Percentiles rank a stretch among this genome's conserved stretches.
These are phyloP conservation scores for Scomber colias DNA, from an alignment of 2,113 vertebrate species.

Conservation along the genomic window DNA sequence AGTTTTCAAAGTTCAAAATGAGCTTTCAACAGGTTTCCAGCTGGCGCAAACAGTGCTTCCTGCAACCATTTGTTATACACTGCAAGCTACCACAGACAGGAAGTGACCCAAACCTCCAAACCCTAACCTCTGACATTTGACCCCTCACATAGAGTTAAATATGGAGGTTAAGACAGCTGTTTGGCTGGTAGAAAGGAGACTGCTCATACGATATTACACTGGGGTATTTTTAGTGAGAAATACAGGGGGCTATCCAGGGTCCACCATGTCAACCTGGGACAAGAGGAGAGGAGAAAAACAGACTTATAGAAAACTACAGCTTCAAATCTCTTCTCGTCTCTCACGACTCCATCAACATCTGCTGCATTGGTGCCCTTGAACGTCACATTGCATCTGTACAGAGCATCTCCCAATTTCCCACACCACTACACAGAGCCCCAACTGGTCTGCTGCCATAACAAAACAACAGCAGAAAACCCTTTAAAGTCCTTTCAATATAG, in stretches of 20 bases:
- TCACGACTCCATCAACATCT: constrained; percentile 13
- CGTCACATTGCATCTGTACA: constrained; percentile 6
- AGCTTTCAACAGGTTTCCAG: not conserved
- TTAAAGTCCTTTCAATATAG: constrained; percentile 33
- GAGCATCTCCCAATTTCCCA: constrained; percentile 45
- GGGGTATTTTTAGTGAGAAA: constrained; percentile 22
- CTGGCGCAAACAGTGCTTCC: not conserved
- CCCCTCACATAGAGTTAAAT: constrained; percentile 5
- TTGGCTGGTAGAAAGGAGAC: not conserved
- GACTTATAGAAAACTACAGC: not conserved
- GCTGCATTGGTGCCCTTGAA: constrained; percentile 33
- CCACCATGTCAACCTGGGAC: not conserved
- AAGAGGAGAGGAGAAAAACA: not conserved
- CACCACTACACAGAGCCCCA: constrained; percentile 15
- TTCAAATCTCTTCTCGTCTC: not conserved
- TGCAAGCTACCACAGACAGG: not conserved
- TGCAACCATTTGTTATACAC: not conserved
- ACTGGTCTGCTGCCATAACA: constrained; percentile 30
- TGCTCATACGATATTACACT: constrained; percentile 1
- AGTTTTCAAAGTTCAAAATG: too few species aligned
- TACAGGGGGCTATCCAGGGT: not conserved
- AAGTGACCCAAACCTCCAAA: constrained; percentile 21
- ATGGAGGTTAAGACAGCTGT: constrained; percentile 26
- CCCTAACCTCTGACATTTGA: constrained; percentile 12
- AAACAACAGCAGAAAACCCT: constrained; percentile 28